Conservation (phyloP, 2,797 vertebrate species). For the Vireo griseus region DNA sequence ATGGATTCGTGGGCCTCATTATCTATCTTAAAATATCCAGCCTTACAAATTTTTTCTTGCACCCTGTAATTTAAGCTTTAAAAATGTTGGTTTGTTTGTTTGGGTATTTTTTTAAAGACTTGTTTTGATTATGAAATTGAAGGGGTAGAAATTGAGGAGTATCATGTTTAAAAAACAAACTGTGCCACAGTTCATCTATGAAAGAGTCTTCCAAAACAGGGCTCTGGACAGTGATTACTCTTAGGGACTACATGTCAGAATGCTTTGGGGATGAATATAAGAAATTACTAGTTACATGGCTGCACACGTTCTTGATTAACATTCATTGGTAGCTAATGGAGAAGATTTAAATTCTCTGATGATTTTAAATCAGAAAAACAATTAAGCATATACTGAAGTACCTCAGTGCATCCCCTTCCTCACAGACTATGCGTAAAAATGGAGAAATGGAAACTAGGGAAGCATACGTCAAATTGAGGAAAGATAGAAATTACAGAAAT, state of each 20-base stretch:
- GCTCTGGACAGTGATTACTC: background rate
- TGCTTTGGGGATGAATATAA: background rate
- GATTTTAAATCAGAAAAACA: background rate
- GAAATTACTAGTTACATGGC: background rate
- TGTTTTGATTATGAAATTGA: constrained; percentile 26
- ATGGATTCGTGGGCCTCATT: background rate
- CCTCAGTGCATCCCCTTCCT: background rate
- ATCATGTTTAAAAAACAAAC: background rate
- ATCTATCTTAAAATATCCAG: background rate
- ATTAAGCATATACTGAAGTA: background rate
- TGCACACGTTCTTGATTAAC: background rate
- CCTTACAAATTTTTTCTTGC: background rate
- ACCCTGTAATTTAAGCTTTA: background rate
- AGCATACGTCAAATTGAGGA: too few species aligned
- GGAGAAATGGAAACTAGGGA: too few species aligned
- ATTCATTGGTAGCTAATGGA: background rate
- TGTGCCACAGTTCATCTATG: background rate
- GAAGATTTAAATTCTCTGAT: background rate
- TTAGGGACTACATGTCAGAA: background rate
- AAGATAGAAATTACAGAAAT: too few species aligned
- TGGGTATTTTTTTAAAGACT: background rate
- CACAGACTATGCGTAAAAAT: too few species aligned
- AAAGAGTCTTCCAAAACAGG: constrained; percentile 3
- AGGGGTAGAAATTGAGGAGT: background rate
- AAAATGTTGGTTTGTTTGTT: background rate